Percentiles rank a stretch among this genome's conserved stretches.
Conservation (phyloP, 2,113 vertebrate genomes). For the Zosterops borbonicus region DNA sequence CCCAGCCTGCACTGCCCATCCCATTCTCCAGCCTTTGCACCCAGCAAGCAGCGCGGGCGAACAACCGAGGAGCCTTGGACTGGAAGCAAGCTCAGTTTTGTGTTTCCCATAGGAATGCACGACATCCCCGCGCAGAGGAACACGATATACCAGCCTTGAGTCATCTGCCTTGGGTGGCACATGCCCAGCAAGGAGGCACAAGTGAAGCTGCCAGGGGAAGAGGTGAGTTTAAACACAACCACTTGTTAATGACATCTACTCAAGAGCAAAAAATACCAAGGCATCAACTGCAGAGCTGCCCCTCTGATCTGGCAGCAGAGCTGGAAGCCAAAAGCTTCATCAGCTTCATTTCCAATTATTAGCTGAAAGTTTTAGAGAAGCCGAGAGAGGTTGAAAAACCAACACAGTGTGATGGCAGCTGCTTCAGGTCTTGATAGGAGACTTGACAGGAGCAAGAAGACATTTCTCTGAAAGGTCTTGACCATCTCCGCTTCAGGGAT, state of each 20-base stretch:
- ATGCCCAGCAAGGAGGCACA: neutral
- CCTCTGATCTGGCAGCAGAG: neutral
- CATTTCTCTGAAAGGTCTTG: neutral
- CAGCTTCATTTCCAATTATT: neutral
- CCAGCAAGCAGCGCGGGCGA: neutral
- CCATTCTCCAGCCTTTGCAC: neutral
- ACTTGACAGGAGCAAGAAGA: neutral
- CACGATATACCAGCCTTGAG: neutral
- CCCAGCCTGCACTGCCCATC: neutral
- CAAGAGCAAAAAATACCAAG: neutral
- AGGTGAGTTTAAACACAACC: neutral
- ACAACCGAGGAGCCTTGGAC: neutral
- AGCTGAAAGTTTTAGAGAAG: neutral
- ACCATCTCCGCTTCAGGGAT: neutral
- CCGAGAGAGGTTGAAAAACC: neutral
- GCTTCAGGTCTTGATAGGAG: neutral
- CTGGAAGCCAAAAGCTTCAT: neutral
- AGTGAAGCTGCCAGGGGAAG: neutral
- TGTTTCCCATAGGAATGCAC: neutral
- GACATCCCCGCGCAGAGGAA: neutral
- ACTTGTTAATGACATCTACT: neutral
- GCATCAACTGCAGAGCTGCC: neutral
- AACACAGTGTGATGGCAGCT: neutral
- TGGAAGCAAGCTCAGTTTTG: neutral
- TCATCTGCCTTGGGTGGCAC: neutral